These are phyloP conservation scores for Sebastes cheni DNA, from an alignment of 2,797 vertebrate species.

Conservation along the genomic window DNA sequence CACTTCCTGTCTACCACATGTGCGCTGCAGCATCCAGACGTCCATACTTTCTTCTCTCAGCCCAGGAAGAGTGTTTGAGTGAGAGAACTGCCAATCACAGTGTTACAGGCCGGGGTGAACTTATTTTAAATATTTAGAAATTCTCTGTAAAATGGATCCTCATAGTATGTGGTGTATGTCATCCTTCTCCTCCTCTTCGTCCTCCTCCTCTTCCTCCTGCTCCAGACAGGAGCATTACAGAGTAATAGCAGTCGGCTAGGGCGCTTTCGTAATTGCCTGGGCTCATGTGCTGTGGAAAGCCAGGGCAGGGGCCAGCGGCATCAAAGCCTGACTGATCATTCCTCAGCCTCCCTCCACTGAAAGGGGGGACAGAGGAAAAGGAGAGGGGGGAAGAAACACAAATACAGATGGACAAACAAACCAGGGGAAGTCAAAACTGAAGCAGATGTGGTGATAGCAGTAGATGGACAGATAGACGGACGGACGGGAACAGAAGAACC, in stretches of 20 bases:
- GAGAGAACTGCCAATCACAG: slow-evolving; percentile 46
- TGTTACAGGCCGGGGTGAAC: not conserved
- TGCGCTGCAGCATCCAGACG: slow-evolving; percentile 50
- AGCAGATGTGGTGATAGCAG: slow-evolving; percentile 80
- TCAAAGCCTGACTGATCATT: slow-evolving; percentile 81
- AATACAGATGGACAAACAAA: slow-evolving; percentile 82
- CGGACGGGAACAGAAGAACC: slow-evolving; percentile 38
- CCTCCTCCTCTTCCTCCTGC: slow-evolving; percentile 46
- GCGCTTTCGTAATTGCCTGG: slow-evolving; percentile 73
- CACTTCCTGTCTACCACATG: slow-evolving; percentile 71
- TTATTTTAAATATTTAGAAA: slow-evolving; percentile 10
- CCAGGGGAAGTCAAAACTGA: slow-evolving; percentile 74
- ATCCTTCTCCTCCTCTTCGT: not conserved
- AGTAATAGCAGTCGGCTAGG: slow-evolving; percentile 72
- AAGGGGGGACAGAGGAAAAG: slow-evolving; percentile 28
- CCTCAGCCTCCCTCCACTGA: slow-evolving; percentile 66
- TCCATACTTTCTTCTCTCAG: slow-evolving; percentile 29
- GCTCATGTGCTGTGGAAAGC: slow-evolving; percentile 77
- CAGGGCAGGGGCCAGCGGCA: slow-evolving; percentile 75
- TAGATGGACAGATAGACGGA: slow-evolving; percentile 61
- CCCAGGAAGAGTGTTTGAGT: not conserved
- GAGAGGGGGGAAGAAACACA: slow-evolving; percentile 63
- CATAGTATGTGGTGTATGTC: too few species aligned
- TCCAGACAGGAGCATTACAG: slow-evolving; percentile 66
- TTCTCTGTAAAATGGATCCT: not conserved